Evolutionary conservation across 2,113 vertebrate species (phyloP).

Genomic region (Corythoichthys intestinalis): DNA sequence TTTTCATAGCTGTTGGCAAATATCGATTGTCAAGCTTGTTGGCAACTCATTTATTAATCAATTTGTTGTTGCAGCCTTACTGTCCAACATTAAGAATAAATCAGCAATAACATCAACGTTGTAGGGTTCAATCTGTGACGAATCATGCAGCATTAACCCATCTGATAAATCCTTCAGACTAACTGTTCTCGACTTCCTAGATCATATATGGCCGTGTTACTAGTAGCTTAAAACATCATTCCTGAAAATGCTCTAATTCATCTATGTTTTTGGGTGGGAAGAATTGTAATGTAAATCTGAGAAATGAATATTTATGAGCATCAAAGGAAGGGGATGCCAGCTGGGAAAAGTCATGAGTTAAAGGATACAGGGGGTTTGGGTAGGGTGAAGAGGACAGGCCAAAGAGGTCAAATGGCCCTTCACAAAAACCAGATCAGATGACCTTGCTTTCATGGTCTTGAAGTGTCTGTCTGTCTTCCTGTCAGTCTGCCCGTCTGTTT

Average conservation of each 20-base stretch:
- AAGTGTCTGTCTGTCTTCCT: slow-evolving; percentile 31
- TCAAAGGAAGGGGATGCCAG: neutral
- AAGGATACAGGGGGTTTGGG: neutral
- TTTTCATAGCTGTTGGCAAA: too few species aligned
- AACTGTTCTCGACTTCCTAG: neutral
- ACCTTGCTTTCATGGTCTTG: slow-evolving; percentile 40
- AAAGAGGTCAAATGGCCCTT: slow-evolving; percentile 30
- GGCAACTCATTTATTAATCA: too few species aligned
- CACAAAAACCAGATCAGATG: slow-evolving; percentile 49
- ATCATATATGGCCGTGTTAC: neutral
- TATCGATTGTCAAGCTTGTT: too few species aligned
- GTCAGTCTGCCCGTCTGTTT: slow-evolving; percentile 43
- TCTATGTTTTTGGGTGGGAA: neutral
- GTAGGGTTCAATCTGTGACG: neutral
- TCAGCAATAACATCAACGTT: neutral
- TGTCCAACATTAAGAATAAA: slow-evolving; percentile 1
- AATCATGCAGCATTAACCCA: neutral
- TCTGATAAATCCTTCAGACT: neutral
- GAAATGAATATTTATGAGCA: neutral
- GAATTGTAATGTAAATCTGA: neutral
- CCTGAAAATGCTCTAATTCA: neutral
- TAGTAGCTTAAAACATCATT: neutral
- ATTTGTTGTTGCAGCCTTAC: too few species aligned
- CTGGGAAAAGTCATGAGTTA: neutral
- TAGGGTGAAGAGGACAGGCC: slow-evolving; percentile 15